Evolutionary conservation across 1,140 invertebrate species (phyloP).

Genomic region (Tetramorium parvispinum): DNA sequence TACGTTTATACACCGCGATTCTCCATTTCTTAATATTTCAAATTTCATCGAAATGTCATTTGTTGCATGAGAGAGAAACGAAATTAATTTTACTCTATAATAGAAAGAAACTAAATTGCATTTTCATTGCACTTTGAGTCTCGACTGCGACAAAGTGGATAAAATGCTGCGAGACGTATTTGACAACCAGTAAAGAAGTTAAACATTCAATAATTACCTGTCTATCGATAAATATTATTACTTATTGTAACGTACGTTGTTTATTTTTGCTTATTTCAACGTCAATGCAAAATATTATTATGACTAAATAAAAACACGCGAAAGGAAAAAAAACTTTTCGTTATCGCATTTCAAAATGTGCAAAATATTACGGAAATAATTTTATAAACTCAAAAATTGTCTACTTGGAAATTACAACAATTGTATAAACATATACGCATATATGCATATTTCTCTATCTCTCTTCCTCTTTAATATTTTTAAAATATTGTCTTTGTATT

Average conservation of each 20-base stretch:
- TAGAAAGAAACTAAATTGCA: constrained; percentile 15
- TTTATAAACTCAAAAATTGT: not conserved
- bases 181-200: constrained; percentile 1
- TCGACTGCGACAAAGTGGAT: not conserved
- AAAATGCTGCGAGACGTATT: constrained; percentile 2
- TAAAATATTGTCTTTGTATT: not conserved
- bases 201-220: constrained; percentile 10
- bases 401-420: not conserved
- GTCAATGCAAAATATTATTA: not conserved
- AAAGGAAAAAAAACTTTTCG: not conserved
- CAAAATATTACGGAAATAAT: not conserved
- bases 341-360: not conserved
- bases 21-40: not conserved
- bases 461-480: not conserved
- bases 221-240: constrained; percentile 38
- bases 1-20: not conserved
- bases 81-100: constrained; percentile 24
- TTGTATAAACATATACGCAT: not conserved
- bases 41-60: constrained; percentile 32
- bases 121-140: constrained; percentile 5
- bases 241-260: not conserved
- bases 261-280: not conserved
- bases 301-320: not conserved
- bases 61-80: not conserved
- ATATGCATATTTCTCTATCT: not conserved